Base-by-base conservation (phyloP, 2,888 invertebrate genomes). In the Thysanoteuthis rhombus region DNA sequence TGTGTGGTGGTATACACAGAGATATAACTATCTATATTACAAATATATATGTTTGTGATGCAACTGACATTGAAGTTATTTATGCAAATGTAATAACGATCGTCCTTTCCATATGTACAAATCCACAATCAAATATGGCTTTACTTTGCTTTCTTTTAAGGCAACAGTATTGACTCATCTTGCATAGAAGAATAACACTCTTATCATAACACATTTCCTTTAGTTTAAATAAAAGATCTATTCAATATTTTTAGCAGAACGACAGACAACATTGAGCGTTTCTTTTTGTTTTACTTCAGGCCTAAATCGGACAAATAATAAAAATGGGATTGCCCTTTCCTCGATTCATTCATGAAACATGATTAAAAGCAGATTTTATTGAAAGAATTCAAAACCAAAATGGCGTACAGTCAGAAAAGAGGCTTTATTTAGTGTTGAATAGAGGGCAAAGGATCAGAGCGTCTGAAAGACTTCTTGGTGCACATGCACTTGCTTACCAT, bases 291-390 rank as follows among this genome's bases (percentile, higher is more conserved):
- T 75, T 75, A 75, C 16, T 75, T n/a, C n/a, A n/a, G 75, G 10
- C 19, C 25, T 12, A n/a, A n/a, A 75, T 12, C 75, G 16, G n/a
- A 75, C 75, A n/a, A n/a, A n/a, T n/a, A 16, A 75, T 75, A 75
- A n/a, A 75, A 75, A 75, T 36, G n/a, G 75, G 75, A 75, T 16
- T 75, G n/a, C 75, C 75, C 75, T 75, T 75, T n/a, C n/a, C n/a
- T 75, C 19, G 75, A 75, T n/a, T n/a, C 75, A n/a, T 75, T n/a
- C n/a, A 75, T 75, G 75, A 75, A 75, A 75, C 36, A 16, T 75
- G 75, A 75, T 75, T 75, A n/a, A 75, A 75, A 75, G 75, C 75
- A 75, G 75, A 75, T 75, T 75, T 75, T 75, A 75, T 75, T 75
- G 75, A 36, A n/a, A n/a, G 75, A 75, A 75, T 12, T n/a, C 75